Base-by-base conservation (phyloP, 37 sponge, comb jelly and placozoan genomes). In the Aplysina aerophoba region DNA sequence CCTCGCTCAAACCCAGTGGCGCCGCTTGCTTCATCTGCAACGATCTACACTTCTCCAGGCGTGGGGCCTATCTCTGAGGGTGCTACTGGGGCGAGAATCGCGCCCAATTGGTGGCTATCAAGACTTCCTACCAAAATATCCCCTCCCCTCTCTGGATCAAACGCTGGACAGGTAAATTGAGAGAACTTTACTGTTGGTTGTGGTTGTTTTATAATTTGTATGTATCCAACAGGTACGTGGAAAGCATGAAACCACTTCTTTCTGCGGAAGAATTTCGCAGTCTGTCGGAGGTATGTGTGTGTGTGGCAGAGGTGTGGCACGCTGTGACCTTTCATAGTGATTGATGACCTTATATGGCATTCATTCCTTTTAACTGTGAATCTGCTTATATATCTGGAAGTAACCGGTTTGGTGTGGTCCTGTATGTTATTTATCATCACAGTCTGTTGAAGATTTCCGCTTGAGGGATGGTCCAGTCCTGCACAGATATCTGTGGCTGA, bases 51-150 rank as follows among this genome's bases (percentile, higher is more conserved):
- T 31, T 39, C 28, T 83, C 12, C 71, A 94, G 95, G 12, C 91
- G 22, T 94, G 95, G 95, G 83, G 78, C 30, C 14, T 89, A 53
- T 55, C 88, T 53, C 73, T 91, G 87, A 73, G 72, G 0, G n/a
- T 54, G 17, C 84, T 94, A 0, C 64, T 91, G 0, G 92, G 92
- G 8, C 53, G 40, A 5, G 86, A 89, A 59, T 73, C 83, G 63
- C 65, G 64, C 19, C 87, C 83, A 1, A 55, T 87, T 21, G 79
- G 84, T n/a, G 59, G 56, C 37, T 94, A 94, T 61, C 83, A 89
- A 31, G 90, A 91, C 53, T 84, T 74, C 24, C 80, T 94, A 13
- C 95, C 95, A 8, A 85, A 88, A 4, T 78, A 85, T 4, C 95
- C 95, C 13, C 87, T 94, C 24, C 95, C 95, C n/a, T 57, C 84